Conservation (phyloP, 2,797 vertebrate species). For the Phylloscopus collybita region DNA sequence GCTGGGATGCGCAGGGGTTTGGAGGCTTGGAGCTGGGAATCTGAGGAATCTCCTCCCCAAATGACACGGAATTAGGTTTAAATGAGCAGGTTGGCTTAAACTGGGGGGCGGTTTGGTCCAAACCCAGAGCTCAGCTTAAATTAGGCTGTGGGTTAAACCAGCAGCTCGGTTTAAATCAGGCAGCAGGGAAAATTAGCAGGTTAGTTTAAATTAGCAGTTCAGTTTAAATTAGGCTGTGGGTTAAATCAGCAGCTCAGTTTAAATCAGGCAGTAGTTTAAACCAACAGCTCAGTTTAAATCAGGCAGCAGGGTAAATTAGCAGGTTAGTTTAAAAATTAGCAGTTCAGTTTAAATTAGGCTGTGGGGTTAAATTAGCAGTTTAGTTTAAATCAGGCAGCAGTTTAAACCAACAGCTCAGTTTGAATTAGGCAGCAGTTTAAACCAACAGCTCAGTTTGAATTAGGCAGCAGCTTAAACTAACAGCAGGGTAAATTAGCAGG, state of each 20-base stretch:
- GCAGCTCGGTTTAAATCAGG: not conserved
- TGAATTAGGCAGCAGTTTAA: not conserved
- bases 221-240: too few species aligned
- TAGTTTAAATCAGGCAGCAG: not conserved
- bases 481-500: not conserved
- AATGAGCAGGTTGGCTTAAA: not conserved
- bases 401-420: not conserved
- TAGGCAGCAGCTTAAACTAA: too few species aligned
- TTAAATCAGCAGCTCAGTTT: not conserved
- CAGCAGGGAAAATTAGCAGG: too few species aligned
- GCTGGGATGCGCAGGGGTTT: too few species aligned
- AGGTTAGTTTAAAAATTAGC: not conserved
- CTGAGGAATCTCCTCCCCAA: not conserved
- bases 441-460: not conserved
- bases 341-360: not conserved
- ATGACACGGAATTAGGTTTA: not conserved
- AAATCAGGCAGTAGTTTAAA: not conserved
- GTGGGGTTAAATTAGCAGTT: too few species aligned
- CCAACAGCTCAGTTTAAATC: accelerated
- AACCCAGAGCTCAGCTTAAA: not conserved
- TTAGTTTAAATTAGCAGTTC: not conserved
- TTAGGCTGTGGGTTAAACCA: too few species aligned
- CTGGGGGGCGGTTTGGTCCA: not conserved
- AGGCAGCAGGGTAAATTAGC: not conserved
- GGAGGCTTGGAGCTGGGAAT: not conserved